A percentile compares a stretch with the other conserved stretches of the same genome.
Evolutionary conservation across 2,113 vertebrate genomes (phyloP).

Genomic region (Xyliphius kryptos): DNA sequence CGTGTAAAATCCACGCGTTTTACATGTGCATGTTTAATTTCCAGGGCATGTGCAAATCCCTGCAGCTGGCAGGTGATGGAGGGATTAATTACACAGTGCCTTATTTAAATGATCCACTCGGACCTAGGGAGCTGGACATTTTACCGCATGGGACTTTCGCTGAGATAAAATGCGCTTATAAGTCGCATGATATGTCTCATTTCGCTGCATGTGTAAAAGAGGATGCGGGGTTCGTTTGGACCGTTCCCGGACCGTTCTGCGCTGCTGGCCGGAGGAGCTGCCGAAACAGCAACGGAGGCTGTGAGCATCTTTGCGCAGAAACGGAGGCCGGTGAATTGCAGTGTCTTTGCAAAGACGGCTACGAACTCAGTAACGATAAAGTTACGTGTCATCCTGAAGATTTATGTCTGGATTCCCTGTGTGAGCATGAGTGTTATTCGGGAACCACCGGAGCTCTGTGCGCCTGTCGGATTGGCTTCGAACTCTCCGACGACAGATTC

Average conservation of each 20-base stretch:
- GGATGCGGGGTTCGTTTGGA: constrained; percentile 45
- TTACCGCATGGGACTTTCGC: constrained; percentile 56
- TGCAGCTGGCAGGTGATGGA: constrained; percentile 46
- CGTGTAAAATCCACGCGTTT: constrained; percentile 41
- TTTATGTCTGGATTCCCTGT: constrained; percentile 45
- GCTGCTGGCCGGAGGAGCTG: constrained; percentile 40
- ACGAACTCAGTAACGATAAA: constrained; percentile 46
- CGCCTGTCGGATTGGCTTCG: constrained; percentile 53
- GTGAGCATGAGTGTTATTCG: constrained; percentile 49
- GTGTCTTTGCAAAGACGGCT: constrained; percentile 56
- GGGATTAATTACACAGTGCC: constrained; percentile 51
- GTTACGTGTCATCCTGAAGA: constrained; percentile 45
- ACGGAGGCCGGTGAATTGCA: not conserved
- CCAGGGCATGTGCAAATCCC: constrained; percentile 59
- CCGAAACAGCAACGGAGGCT: constrained; percentile 52
- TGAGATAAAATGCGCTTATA: constrained; percentile 42
- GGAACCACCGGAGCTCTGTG: constrained; percentile 44
- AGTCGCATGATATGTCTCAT: no score
- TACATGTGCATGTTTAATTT: constrained; percentile 63
- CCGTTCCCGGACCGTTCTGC: constrained; percentile 50
- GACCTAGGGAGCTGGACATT: constrained; percentile 39
- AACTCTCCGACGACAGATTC: constrained; percentile 45
- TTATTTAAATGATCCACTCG: constrained; percentile 45
- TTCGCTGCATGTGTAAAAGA: accelerated
- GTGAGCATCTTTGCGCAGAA: constrained; percentile 51